Percentiles rank a stretch among this genome's conserved stretches.
phyloP scores from a whole-genome alignment of 2,888 invertebrate species.

The Chalcis sispes region DNA sequence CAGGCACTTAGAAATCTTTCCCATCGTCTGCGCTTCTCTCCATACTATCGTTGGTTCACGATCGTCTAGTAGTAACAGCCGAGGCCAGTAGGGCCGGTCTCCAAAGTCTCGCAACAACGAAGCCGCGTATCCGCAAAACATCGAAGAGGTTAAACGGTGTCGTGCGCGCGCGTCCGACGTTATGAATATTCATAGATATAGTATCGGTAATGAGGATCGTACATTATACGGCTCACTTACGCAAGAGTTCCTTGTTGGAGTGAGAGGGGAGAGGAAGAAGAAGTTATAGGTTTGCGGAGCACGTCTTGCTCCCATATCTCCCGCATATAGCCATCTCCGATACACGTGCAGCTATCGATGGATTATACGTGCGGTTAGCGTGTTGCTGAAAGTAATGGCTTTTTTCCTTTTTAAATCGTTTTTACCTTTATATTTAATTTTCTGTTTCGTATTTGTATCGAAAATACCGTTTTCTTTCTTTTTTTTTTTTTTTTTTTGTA shows the following conservation, averaged over 20 bases:
- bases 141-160: slow-evolving; percentile 35
- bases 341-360: slow-evolving; percentile 41
- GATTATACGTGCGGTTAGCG: too few species aligned
- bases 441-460: too few species aligned
- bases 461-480: too few species aligned
- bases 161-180: not conserved
- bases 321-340: slow-evolving; percentile 7
- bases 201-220: not conserved
- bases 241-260: slow-evolving; percentile 13
- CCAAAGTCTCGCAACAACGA: not conserved
- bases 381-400: too few species aligned
- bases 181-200: slow-evolving; percentile 53
- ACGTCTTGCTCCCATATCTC: slow-evolving; percentile 47
- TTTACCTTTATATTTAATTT: too few species aligned
- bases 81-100: slow-evolving; percentile 13
- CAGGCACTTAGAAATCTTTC: too few species aligned
- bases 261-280: too few species aligned
- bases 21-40: too few species aligned
- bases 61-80: slow-evolving; percentile 37
- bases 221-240: not conserved
- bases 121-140: slow-evolving; percentile 24
- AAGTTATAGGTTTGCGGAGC: slow-evolving; percentile 11
- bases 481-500: too few species aligned
- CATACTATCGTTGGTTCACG: too few species aligned
- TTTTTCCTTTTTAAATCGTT: too few species aligned